Percentiles rank a stretch among this genome's conserved stretches.
Conservation (phyloP, 2,888 invertebrate genomes). For the Chalcis sispes region DNA sequence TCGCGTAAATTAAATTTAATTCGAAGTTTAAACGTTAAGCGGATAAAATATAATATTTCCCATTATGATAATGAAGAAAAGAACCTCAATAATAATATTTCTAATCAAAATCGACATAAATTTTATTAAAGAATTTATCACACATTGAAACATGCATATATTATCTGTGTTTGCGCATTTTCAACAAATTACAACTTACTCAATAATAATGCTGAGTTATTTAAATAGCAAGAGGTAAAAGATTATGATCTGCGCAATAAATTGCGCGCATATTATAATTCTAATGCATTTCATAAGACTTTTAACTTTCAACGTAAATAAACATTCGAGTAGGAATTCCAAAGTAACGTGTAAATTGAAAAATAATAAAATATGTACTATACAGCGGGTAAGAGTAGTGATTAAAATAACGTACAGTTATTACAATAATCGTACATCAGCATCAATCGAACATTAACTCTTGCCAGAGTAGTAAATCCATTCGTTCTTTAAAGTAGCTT, state of each 20-base stretch:
- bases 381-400: not conserved
- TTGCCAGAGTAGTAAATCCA: not conserved
- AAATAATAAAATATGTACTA: not conserved
- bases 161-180: not conserved
- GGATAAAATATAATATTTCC: not conserved
- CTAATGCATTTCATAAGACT: not conserved
- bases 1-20: too few species aligned
- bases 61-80: not conserved
- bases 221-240: not conserved
- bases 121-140: not conserved
- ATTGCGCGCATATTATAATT: not conserved
- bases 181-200: not conserved
- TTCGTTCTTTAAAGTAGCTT: not conserved
- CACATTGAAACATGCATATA: not conserved
- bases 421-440: constrained; percentile 20
- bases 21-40: too few species aligned
- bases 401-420: constrained; percentile 20
- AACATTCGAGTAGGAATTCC: constrained; percentile 5
- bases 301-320: constrained; percentile 3
- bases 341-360: constrained; percentile 1
- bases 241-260: not conserved
- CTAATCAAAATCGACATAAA: not conserved
- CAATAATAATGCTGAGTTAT: not conserved
- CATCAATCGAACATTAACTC: constrained; percentile 22
- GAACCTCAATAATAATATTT: not conserved